Percentiles rank a stretch among this genome's conserved stretches.
Conservation (phyloP, 2,888 invertebrate genomes). For the Eupithecia tripunctaria region DNA sequence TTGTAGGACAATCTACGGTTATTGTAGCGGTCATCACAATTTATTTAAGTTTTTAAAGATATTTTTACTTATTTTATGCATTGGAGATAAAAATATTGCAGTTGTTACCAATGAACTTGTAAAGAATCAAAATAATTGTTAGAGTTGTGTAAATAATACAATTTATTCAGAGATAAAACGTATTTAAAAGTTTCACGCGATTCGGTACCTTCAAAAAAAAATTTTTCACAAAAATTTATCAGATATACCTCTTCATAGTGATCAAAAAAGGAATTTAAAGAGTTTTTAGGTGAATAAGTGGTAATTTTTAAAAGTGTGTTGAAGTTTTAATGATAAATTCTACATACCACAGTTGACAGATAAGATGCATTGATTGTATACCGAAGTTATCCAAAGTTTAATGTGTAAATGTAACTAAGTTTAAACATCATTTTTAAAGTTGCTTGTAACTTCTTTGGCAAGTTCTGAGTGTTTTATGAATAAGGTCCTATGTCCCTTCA, state of each 20-base stretch:
- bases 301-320: conserved; percentile 79
- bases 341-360: conserved; percentile 64
- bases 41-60: conserved; percentile 56
- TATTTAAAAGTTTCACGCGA: conserved; percentile 49
- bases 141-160: conserved; percentile 76
- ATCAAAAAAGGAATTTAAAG: conserved; percentile 77
- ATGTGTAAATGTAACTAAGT: conserved; percentile 51
- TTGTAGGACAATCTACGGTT: background rate
- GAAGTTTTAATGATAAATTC: conserved; percentile 77
- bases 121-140: conserved; percentile 56
- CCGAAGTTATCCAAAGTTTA: conserved; percentile 69
- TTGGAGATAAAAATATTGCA: conserved; percentile 57
- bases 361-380: conserved; percentile 46
- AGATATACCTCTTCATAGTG: conserved; percentile 82
- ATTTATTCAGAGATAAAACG: conserved; percentile 55
- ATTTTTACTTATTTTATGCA: conserved; percentile 63
- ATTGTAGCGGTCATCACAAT: conserved; percentile 56
- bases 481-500: conserved; percentile 26
- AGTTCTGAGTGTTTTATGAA: conserved; percentile 12
- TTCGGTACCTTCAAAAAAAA: conserved; percentile 60
- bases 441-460: conserved; percentile 18
- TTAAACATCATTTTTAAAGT: conserved; percentile 34
- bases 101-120: conserved; percentile 74
- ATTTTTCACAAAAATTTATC: conserved; percentile 71
- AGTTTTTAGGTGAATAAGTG: conserved; percentile 75